Evolutionary conservation across 2,113 vertebrate genomes (phyloP), one percentile per base, ranked within the genome.

Genomic region (Lampris incognitus): DNA sequence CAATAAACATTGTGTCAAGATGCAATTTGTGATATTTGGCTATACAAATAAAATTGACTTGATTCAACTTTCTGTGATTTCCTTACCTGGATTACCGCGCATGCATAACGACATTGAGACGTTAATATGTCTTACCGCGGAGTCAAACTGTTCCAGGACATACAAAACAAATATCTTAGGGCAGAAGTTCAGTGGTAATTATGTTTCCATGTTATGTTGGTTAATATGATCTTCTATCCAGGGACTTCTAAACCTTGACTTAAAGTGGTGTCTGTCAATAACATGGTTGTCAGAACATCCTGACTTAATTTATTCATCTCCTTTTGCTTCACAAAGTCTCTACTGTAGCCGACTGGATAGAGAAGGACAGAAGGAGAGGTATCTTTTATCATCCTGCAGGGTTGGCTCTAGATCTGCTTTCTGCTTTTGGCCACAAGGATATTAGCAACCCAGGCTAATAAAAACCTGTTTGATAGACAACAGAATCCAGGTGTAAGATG

Each of bases 301-400:
- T 61, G 1, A 10, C 57, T 76, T 71, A 11, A 74, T 76, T 24
- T 62, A 64, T 81, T 8, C 67, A 58, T 89, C 55, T 88, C 6
- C 55, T 79, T 83, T 88, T 76, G 71, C 76, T 72, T 73, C 9
- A 74, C 61, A 48, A 87, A 79, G 74, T 88, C 94, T 96, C 92
- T 92, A 81, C 82, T 94, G 81, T 96, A 97, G 94, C 97, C 94
- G 96, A 94, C 95, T 99, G 98, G 97, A 97, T 94, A 97, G 96
- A 98, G 93, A 93, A 95, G 92, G 97, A 98, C 96, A 97, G 96
- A 94, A 96, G 87, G 96, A 95, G 95, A 98, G 98, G 97, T 99
- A 98, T 91, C 87, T 66, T 58, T 59, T 42, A 58, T 64, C 72
- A 54, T 79, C n/a, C 66, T 74, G 73, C 63, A 79, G 66, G 81